Base-by-base conservation (phyloP, 2,888 invertebrate species). In the Magallana nippona region DNA sequence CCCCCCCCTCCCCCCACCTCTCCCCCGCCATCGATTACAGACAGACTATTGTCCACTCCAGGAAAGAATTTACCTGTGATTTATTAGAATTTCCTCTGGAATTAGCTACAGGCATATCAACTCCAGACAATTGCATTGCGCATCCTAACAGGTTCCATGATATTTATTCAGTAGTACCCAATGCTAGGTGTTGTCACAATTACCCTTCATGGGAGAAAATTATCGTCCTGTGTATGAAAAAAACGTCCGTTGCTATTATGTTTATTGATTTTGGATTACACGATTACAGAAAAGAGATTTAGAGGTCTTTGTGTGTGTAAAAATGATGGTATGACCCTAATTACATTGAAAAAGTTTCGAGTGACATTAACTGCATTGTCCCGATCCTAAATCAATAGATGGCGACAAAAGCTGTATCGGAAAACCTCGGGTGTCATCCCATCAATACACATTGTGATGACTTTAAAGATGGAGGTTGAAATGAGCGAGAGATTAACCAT, bases 391-490 rank as follows among this genome's bases (percentile, higher is more conserved):
- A 71, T 71, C 71, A 71, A 71, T 71, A 71, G 15, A 15, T 71
- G 58, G 2, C 58, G 17, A 60, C 58, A 60, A 60, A 60, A 10
- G n/a, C 58, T 27, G 71, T 5, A 27, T 71, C 71, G 71, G 71
- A 22, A 71, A 71, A 22, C 71, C 71, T 71, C 71, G 71, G 71
- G 71, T 71, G 71, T 71, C 71, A 71, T 27, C 71, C 71, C 19
- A 19, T 71, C 71, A 71, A 71, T 71, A 71, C 71, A 71, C 71
- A 71, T 71, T 27, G 13, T 5, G 27, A 71, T 71, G 27, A 10
- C 63, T 63, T 63, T 27, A 2, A 71, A 71, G 71, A 71, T 71
- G 71, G 27, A 71, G 71, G 27, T 71, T 13, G 71, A 15, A 5
- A 32, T 3, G 71, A 13, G 22, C 27, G 15, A 71, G 27, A 32